Base-by-base conservation (phyloP, 2,113 vertebrate species). In the Microtus ochrogaster region DNA sequence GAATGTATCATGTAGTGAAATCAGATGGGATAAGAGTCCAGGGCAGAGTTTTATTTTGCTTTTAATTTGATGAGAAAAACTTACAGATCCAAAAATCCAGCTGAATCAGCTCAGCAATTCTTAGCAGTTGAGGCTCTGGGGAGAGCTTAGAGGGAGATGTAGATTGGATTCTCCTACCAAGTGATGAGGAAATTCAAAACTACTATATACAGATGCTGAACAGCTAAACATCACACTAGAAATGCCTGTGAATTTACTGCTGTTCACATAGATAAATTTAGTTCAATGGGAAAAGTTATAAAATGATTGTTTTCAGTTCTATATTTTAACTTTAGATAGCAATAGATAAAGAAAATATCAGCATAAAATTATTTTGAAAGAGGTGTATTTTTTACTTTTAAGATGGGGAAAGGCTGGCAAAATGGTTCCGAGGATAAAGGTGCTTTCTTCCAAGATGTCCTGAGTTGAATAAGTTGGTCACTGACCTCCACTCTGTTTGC, bases 1-100 rank as follows among this genome's bases (percentile, higher is more conserved):
- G 47, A 74, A 96, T 85, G 47, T 63, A 74, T 72, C 47, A 65
- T 58, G 70, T 58, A 63, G 17, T 74, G 28, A 30, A 94, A 78
- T 90, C 76, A 88, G 83, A 63, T 65, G 94, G 91, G 26, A 87
- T 91, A 12, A n/a, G 77, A 72, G 17, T 86, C 36, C 39, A 90
- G 44, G 16, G 70, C 13, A 84, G 70, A 79, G 22, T 55, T 88
- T 90, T 76, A 21, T 90, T 90, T 95, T 87, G 16, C 33, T 83
- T 96, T 70, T 85, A 72, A 94, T 95, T 88, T 95, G 72, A n/a
- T 5, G 41, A 74, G 41, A 74, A 52, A 83, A 84, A 72, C 21
- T 47, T 14, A 89, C 79, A 12, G 63, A 28, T 9, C 58, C 68
- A 49, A 58, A 17, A 94, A 65, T 36, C 33, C 49, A 89, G 21